Evolutionary conservation across 2,888 invertebrate species (phyloP), one percentile per base, ranked within the genome.

Genomic region (Volucella inflata): DNA sequence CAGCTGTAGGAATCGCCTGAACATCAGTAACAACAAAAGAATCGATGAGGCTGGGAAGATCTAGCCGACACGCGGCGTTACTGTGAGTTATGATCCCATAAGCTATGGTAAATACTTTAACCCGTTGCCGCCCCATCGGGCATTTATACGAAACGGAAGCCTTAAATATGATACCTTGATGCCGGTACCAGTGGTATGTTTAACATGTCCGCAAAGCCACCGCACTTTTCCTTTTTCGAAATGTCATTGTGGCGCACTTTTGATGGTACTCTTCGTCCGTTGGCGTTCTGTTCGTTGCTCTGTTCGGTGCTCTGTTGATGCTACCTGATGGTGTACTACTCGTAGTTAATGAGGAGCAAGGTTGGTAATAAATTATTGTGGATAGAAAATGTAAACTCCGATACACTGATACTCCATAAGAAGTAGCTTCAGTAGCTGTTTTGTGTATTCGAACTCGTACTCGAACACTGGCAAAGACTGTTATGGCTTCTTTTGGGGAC

Each of bases 311-410:
- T 30, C 50, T 12, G 10, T n/a, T 38, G 38, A 12, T 42, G n/a
- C 16, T 48, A 36, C 9, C 62, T 30, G 46, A 16, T 59, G 64
- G 16, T 48, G 44, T 10, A 38, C 11, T 38, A 16, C 10, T 10
- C 16, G 59, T 57, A 53, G 76, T 68, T 81, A 85, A 81, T 85
- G 85, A 77, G 72, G 68, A 76, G 81, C 76, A 85, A 85, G 81
- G 85, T 81, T 81, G 72, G 36, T 50, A 48, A 59, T 70, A 68
- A 68, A 78, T 83, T 83, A 83, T 78, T 12, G 64, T 55, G 67
- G 62, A 72, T 67, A 71, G 30, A 44, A 74, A 67, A 70, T 71
- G 68, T 6, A 48, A 60, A 65, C 30, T 17, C 4, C 60, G 11
- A 38, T 14, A 14, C 10, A 10, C 0, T 6, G 30, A 30, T 38